These are phyloP conservation scores for Dermatemys mawii DNA, from an alignment of 2,113 vertebrate species.

Conservation along the genomic window DNA sequence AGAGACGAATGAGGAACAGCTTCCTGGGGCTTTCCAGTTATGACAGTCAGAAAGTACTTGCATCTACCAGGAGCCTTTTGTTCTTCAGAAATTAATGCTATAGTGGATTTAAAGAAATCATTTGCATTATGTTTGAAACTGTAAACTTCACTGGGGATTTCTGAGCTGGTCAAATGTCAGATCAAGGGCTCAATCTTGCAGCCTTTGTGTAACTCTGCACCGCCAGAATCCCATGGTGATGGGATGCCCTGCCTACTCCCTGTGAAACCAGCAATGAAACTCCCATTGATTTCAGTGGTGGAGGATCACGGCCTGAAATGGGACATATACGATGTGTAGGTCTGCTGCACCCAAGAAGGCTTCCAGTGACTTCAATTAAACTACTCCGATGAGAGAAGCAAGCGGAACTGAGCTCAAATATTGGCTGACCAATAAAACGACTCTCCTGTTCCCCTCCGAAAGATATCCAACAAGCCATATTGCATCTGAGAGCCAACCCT, in stretches of 20 bases:
- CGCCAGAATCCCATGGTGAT: fast-evolving
- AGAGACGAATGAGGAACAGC: constrained; percentile 67
- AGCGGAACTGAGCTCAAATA: neutral
- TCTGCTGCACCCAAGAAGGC: neutral
- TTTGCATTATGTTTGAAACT: neutral
- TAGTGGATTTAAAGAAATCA: neutral
- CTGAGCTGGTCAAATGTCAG: neutral
- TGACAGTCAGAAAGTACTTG: neutral
- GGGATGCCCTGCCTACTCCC: neutral
- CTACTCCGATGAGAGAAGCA: neutral
- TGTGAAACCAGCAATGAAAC: neutral
- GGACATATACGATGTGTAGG: neutral
- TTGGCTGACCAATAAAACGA: neutral
- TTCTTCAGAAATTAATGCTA: neutral
- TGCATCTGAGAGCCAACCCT: neutral
- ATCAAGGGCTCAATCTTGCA: neutral
- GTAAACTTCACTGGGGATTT: neutral
- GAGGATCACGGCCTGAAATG: neutral
- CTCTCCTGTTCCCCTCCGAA: neutral
- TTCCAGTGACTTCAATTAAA: neutral
- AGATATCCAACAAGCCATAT: neutral
- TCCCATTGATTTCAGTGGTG: neutral
- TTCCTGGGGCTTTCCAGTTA: constrained; percentile 63
- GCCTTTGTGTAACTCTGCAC: fast-evolving
- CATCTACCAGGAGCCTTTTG: neutral